Conservation (phyloP, 2,797 vertebrate species). For the Sebastes trivittatus region DNA sequence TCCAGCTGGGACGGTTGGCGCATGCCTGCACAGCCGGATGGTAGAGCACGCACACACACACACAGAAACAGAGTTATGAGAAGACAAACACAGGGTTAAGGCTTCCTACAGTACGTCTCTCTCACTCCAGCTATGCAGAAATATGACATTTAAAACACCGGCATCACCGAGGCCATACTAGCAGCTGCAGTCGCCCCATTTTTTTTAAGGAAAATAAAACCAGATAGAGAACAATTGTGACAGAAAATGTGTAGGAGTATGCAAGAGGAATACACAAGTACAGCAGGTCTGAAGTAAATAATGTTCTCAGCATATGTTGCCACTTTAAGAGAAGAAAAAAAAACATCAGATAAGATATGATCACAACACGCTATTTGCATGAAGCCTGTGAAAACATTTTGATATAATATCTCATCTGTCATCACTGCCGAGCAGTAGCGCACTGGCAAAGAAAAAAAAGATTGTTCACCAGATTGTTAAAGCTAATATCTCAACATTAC, state of each 20-base stretch:
- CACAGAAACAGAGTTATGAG: slow-evolving; percentile 37
- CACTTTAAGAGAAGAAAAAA: slow-evolving; percentile 45
- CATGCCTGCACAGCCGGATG: slow-evolving; percentile 77
- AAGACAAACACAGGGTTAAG: slow-evolving; percentile 59
- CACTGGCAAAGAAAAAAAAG: slow-evolving; percentile 50
- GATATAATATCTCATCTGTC: slow-evolving; percentile 65
- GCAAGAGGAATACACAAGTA: slow-evolving; percentile 38
- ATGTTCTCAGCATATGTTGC: slow-evolving; percentile 43
- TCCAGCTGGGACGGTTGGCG: slow-evolving; percentile 88
- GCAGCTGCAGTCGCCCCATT: slow-evolving; percentile 40
- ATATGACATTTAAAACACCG: slow-evolving; percentile 47
- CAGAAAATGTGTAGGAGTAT: slow-evolving; percentile 60
- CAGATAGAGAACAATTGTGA: slow-evolving; percentile 49
- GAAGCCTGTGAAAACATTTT: slow-evolving; percentile 64
- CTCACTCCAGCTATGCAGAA: slow-evolving; percentile 52
- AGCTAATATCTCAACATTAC: slow-evolving; percentile 62
- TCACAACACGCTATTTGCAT: slow-evolving; percentile 67
- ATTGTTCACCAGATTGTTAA: slow-evolving; percentile 68
- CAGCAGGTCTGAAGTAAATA: slow-evolving; percentile 54
- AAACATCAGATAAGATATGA: slow-evolving; percentile 59
- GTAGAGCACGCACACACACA: slow-evolving; percentile 22
- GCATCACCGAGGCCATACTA: slow-evolving; percentile 20
- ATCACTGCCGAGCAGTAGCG: slow-evolving; percentile 35
- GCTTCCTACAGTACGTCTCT: slow-evolving; percentile 29
- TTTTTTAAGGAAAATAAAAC: slow-evolving; percentile 33